Evolutionary conservation across 2,888 invertebrate genomes (phyloP).

Genomic region (Chydorus sphaericus): DNA sequence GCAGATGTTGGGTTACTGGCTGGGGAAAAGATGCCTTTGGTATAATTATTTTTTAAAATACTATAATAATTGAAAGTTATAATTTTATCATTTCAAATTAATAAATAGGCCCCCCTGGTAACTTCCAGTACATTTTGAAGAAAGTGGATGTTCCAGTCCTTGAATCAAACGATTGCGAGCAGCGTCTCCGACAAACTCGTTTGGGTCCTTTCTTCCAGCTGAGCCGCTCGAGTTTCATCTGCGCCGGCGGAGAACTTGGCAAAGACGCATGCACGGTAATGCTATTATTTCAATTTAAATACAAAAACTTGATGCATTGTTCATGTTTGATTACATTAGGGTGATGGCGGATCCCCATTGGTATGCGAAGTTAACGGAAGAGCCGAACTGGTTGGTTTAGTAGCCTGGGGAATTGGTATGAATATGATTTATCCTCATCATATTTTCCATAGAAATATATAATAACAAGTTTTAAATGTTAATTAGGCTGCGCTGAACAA

Average conservation of each 20-base stretch:
- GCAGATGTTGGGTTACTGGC: conserved; percentile 42
- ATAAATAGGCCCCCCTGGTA: conserved; percentile 24
- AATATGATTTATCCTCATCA: too few relatives aligned
- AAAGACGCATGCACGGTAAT: conserved; percentile 65
- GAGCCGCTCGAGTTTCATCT: conserved; percentile 51
- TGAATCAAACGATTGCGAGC: conserved; percentile 46
- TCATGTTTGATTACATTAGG: conserved; percentile 31
- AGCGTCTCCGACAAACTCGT: conserved; percentile 44
- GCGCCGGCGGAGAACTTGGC: conserved; percentile 60
- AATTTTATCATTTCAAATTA: too few relatives aligned
- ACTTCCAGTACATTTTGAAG: conserved; percentile 50
- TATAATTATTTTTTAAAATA: too few relatives aligned
- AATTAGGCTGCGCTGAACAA: conserved; percentile 50
- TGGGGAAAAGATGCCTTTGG: conserved; percentile 65
- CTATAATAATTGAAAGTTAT: too few relatives aligned
- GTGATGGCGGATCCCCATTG: conserved; percentile 57
- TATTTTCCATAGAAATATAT: too few relatives aligned
- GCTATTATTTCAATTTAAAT: not conserved
- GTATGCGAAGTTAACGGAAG: conserved; percentile 42
- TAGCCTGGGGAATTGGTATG: conserved; percentile 54
- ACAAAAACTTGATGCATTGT: not conserved
- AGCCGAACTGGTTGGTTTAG: conserved; percentile 46
- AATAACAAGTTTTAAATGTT: too few relatives aligned
- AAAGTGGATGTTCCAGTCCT: conserved; percentile 60
- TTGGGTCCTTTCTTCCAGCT: conserved; percentile 46